A percentile compares a stretch with the other conserved stretches of the same genome.
phyloP scores from a whole-genome alignment of 1,140 invertebrate species.

The Stenopsyche tienmushanensis region DNA sequence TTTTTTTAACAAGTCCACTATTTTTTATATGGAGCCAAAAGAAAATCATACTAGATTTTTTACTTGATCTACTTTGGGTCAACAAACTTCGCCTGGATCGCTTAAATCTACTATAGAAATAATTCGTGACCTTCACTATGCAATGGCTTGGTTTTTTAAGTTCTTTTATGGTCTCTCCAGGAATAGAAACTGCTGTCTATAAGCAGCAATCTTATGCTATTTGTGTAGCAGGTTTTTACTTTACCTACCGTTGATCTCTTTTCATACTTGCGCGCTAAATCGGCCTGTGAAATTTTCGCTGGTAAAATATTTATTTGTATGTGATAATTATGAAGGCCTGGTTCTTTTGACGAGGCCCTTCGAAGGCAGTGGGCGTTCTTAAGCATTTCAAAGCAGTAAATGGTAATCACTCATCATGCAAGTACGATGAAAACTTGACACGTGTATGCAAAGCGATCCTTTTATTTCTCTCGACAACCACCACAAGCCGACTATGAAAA shows the following conservation, averaged over 20 bases:
- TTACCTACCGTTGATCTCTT: neutral
- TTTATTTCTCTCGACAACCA: constrained; percentile 1
- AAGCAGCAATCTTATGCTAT: neutral
- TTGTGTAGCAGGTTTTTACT: neutral
- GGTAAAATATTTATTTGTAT: neutral
- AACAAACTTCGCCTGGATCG: constrained; percentile 20
- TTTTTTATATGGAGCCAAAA: constrained; percentile 13
- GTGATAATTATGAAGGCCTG: neutral
- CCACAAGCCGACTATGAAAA: constrained; percentile 9
- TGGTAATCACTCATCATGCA: constrained; percentile 8
- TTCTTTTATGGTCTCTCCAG: neutral
- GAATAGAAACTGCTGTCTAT: neutral
- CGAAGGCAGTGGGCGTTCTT: constrained; percentile 3
- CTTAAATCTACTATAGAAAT: constrained; percentile 14
- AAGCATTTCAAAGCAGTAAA: constrained; percentile 15
- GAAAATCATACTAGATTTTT: constrained; percentile 22
- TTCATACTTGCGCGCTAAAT: neutral
- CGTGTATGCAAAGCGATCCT: constrained; percentile 15
- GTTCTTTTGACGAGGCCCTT: constrained; percentile 3
- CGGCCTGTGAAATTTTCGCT: neutral
- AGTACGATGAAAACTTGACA: constrained; percentile 18
- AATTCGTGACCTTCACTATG: constrained; percentile 18
- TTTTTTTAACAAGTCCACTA: neutral
- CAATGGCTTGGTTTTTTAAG: constrained; percentile 2
- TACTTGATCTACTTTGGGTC: constrained; percentile 23